These are phyloP conservation scores for Meriones unguiculatus DNA, from an alignment of 2,113 vertebrate species.

Conservation along the genomic window DNA sequence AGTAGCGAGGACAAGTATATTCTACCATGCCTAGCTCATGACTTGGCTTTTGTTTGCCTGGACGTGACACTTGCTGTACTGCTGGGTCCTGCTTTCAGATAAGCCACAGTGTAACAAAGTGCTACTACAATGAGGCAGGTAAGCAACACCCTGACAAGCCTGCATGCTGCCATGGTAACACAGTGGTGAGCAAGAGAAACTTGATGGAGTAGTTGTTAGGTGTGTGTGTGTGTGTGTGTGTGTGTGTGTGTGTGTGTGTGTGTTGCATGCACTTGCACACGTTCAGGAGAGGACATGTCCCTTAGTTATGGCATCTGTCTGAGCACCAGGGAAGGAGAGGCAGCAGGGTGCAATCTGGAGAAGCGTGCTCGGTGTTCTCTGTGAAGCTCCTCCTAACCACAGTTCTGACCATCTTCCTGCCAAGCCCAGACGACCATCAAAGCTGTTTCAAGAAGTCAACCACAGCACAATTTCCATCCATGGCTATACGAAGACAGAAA, in stretches of 20 bases:
- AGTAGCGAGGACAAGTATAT: neutral
- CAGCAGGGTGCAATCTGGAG: neutral
- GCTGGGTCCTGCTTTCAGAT: neutral
- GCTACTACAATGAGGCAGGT: too few species aligned
- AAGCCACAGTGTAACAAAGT: neutral
- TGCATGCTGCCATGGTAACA: neutral
- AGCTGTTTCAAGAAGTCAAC: neutral
- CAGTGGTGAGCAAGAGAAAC: neutral
- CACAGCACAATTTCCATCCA: neutral
- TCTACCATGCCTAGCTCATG: neutral
- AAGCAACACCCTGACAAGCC: neutral
- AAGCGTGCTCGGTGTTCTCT: neutral
- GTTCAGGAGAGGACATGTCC: neutral
- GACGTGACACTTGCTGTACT: neutral
- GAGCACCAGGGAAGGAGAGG: neutral
- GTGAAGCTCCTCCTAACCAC: neutral
- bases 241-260: too few species aligned
- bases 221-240: neutral
- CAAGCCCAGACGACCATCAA: neutral
- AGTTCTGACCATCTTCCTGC: neutral
- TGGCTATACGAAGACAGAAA: neutral
- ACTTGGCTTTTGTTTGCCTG: neutral
- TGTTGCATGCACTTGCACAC: too few species aligned
- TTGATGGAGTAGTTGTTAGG: neutral
- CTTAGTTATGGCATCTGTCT: neutral